A percentile compares a stretch with the other conserved stretches of the same genome.
These are phyloP conservation scores for Watsonalla cultraria DNA, from an alignment of 2,888 invertebrate genomes.

Conservation along the genomic window DNA sequence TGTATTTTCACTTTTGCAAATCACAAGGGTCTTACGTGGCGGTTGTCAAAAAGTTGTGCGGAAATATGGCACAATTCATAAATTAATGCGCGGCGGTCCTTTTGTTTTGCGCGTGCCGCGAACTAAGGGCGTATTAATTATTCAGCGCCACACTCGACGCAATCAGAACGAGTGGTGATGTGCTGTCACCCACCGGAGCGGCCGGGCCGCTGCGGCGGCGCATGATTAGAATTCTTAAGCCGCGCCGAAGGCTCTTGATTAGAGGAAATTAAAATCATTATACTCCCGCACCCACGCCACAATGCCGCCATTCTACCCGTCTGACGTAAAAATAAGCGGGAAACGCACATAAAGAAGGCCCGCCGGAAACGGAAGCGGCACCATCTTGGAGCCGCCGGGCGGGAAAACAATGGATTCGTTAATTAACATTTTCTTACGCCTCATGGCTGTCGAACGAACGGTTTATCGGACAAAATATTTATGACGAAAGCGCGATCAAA, in stretches of 20 bases:
- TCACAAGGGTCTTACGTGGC: conserved; percentile 5
- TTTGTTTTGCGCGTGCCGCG: conserved; percentile 66
- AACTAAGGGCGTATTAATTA: conserved; percentile 77
- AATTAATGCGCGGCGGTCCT: conserved; percentile 56
- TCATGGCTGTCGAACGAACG: conserved; percentile 79
- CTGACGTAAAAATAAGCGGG: conserved; percentile 73
- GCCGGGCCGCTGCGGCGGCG: conserved; percentile 34
- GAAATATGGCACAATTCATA: conserved; percentile 50
- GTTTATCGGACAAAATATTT: conserved; percentile 79
- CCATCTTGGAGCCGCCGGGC: conserved; percentile 80
- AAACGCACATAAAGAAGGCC: conserved; percentile 74
- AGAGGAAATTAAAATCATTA: conserved; percentile 80
- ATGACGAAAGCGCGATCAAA: conserved; percentile 70
- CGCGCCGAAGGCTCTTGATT: conserved; percentile 76
- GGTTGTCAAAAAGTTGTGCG: conserved; percentile 26
- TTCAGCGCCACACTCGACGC: conserved; percentile 77
- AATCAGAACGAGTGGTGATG: conserved; percentile 79
- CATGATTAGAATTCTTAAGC: conserved; percentile 79
- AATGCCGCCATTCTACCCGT: conserved; percentile 59
- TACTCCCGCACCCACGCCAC: conserved; percentile 65
- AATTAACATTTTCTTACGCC: conserved; percentile 88
- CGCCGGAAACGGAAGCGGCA: conserved; percentile 78
- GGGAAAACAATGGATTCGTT: conserved; percentile 86
- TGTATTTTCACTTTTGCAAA: conserved; percentile 16
- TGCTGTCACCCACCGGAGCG: conserved; percentile 67